Conservation (phyloP, 2,113 vertebrate species). For the Cercocebus atys region DNA sequence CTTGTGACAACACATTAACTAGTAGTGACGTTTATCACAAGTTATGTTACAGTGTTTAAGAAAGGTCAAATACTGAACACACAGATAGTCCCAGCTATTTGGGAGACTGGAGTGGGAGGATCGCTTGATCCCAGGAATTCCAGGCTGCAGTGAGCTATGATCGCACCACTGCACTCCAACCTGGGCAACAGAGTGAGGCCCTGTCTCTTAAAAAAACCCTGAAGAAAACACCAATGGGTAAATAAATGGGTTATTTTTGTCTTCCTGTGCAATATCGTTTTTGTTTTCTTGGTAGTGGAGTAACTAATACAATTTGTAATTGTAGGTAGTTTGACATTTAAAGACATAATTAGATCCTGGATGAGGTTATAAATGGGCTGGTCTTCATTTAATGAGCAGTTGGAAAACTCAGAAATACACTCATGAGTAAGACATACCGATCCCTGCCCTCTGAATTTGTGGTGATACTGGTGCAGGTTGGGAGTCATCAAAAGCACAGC, state of each 20-base stretch:
- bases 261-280: neutral
- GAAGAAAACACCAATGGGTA: neutral
- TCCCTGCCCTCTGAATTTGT: neutral
- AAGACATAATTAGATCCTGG: neutral
- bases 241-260: slow-evolving; percentile 16
- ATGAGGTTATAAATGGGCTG: neutral
- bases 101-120: too few species aligned
- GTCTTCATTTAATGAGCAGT: neutral
- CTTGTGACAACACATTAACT: neutral
- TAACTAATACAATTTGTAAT: neutral
- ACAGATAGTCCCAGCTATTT: too few species aligned
- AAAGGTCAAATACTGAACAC: neutral
- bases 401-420: neutral
- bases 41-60: neutral
- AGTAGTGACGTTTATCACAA: neutral
- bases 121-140: too few species aligned
- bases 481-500: neutral
- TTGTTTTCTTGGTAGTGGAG: neutral
- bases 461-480: neutral
- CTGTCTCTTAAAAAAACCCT: too few species aligned
- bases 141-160: too few species aligned
- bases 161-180: too few species aligned
- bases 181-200: too few species aligned
- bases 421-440: neutral
- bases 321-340: neutral